A percentile compares a stretch with the other conserved stretches of the same genome.
Conservation (phyloP, 1,140 invertebrate species). For the Drosophila ironensis region DNA sequence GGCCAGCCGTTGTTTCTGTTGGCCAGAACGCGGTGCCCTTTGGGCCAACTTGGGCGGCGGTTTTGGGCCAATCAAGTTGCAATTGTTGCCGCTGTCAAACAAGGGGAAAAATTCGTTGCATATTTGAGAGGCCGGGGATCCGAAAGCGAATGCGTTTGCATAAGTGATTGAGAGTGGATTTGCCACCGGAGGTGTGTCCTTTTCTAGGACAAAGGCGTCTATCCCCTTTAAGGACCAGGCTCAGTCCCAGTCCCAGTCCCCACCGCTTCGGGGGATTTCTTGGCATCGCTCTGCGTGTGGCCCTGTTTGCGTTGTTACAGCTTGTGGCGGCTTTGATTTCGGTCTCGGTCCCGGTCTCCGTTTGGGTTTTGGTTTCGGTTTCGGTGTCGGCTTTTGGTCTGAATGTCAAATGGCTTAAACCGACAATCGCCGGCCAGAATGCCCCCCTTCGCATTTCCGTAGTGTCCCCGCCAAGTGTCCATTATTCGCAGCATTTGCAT, state of each 20-base stretch:
- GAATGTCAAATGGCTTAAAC: too few species aligned
- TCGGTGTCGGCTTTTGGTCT: too few species aligned
- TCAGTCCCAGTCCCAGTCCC: too few species aligned
- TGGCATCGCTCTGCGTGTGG: background rate
- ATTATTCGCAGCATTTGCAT: constrained; percentile 51
- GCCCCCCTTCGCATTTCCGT: background rate
- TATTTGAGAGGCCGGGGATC: constrained; percentile 5
- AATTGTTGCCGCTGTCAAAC: constrained; percentile 47
- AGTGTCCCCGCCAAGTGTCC: constrained; percentile 40
- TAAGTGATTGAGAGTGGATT: constrained; percentile 47
- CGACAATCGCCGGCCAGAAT: background rate
- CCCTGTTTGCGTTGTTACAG: background rate
- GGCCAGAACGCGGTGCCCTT: background rate
- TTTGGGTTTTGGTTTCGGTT: too few species aligned
- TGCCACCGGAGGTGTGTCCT: background rate
- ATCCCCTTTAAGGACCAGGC: background rate
- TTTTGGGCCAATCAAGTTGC: constrained; percentile 43
- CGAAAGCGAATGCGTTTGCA: constrained; percentile 45
- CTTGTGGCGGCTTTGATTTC: constrained; percentile 21
- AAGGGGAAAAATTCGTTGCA: constrained; percentile 39
- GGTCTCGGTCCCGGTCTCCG: background rate
- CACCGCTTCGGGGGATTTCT: background rate
- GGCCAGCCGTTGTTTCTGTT: background rate
- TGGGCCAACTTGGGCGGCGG: background rate
- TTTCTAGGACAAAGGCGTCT: background rate